phyloP scores from a whole-genome alignment of 2,113 vertebrate genomes.

The Grus americana region DNA sequence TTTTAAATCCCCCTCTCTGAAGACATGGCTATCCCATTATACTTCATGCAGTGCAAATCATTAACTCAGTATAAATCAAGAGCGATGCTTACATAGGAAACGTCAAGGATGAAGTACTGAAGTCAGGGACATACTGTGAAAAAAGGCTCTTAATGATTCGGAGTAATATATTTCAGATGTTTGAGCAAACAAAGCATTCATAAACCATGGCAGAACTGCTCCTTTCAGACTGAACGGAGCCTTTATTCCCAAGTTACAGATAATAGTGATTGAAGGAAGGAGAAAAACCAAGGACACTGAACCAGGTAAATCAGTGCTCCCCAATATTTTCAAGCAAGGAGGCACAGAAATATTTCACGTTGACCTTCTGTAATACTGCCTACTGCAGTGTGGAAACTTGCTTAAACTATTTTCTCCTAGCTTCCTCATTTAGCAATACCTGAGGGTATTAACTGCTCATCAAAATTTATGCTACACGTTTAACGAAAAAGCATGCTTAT shows the following conservation, averaged over 20 bases:
- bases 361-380: not conserved
- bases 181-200: conserved; percentile 45
- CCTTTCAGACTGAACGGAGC: not conserved
- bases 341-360: not conserved
- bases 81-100: not conserved
- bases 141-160: conserved; percentile 27
- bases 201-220: not conserved
- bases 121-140: conserved; percentile 21
- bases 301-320: not conserved
- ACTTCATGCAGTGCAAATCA: not conserved
- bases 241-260: not conserved
- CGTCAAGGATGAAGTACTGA: conserved; percentile 19
- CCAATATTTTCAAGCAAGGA: not conserved
- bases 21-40: not conserved
- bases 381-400: not conserved
- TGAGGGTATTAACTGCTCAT: not conserved
- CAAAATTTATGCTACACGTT: not conserved
- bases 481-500: not conserved
- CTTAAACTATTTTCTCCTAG: not conserved
- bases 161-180: conserved; percentile 7
- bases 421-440: not conserved
- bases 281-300: conserved; percentile 7
- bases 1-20: not conserved
- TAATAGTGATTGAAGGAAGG: not conserved
- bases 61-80: conserved; percentile 1